A percentile compares a stretch with the other conserved stretches of the same genome.
phyloP scores from a whole-genome alignment of 2,888 invertebrate genomes.

The Drosophila kuntzei region DNA sequence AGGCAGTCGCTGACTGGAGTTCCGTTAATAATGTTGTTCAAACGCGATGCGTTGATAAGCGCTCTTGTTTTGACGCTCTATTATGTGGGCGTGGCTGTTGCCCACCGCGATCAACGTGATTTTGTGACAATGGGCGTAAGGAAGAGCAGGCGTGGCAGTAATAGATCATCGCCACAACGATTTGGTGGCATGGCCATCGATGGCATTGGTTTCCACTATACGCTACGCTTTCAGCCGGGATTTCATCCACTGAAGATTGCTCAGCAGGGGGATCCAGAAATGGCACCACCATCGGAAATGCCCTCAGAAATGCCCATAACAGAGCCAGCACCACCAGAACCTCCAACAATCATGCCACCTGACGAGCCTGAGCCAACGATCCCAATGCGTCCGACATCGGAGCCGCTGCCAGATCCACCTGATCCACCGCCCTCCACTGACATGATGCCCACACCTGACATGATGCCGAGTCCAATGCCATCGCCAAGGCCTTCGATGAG shows the following conservation, averaged over 20 bases:
- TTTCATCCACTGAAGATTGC: constrained; percentile 70
- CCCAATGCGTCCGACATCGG: constrained; percentile 59
- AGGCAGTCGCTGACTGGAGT: constrained; percentile 67
- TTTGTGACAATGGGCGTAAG: constrained; percentile 72
- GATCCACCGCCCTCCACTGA: constrained; percentile 36
- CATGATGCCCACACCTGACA: constrained; percentile 25
- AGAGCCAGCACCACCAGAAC: constrained; percentile 38
- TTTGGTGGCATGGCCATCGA: constrained; percentile 54
- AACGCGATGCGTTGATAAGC: constrained; percentile 75
- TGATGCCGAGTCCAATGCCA: constrained; percentile 19
- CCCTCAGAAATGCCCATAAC: constrained; percentile 46
- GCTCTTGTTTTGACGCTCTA: constrained; percentile 71
- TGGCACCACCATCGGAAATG: constrained; percentile 29
- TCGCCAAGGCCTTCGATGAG: constrained; percentile 40
- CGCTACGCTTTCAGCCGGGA: constrained; percentile 76
- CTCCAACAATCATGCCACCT: too few relatives aligned
- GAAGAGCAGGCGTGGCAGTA: constrained; percentile 26
- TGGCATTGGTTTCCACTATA: constrained; percentile 66
- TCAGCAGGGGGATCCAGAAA: constrained; percentile 54
- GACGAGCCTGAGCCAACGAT: constrained; percentile 36
- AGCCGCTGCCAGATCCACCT: constrained; percentile 22
- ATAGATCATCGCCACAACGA: constrained; percentile 23
- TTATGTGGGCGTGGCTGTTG: constrained; percentile 70
- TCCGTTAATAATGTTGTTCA: constrained; percentile 82
- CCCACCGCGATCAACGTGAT: constrained; percentile 37